Evolutionary conservation across 2,888 invertebrate genomes (phyloP), one percentile per base, ranked within the genome.

Genomic region (Torymus aiolomorphi): DNA sequence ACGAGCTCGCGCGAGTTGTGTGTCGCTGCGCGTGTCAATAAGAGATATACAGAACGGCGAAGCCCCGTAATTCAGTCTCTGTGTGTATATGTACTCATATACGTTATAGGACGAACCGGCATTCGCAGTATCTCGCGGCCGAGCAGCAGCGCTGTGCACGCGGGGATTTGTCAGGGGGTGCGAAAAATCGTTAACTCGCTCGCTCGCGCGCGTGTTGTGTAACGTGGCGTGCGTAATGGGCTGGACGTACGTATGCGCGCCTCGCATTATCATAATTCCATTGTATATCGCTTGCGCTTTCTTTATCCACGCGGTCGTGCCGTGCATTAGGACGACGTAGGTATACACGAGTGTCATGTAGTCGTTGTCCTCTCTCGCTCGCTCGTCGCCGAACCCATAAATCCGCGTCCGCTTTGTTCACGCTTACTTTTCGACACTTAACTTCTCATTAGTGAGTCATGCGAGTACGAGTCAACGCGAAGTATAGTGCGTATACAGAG

Each of bases 401-500:
- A 80, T 71, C 69, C 51, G 42, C 31, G 51, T 20, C 49, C 66
- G 62, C 72, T 70, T 77, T 77, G 69, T 73, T 52, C 59, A 51
- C 57, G 71, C 63, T 59, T 74, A 61, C 74, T 31, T 42, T 42
- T 73, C 76, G 76, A 73, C 76, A 70, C 78, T 81, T 51, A 78
- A 76, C 69, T 81, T 76, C 69, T 81, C 81, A 81, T 81, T 81
- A 81, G 76, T 78, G 78, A 81, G 31, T 81, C 81, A 78, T 18
- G 11, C 14, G 18, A 20, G 24, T 20, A 2, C 18, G n/a, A 42
- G 42, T 42, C 42, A 42, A 42, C 42, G 42, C 42, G 42, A 5
- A 42, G 8, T 8, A 10, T 42, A 42, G 8, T 31, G 4, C 31
- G 31, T 42, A 10, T 42, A 42, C 0, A 42, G 8, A 10, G 42